phyloP scores from a whole-genome alignment of 2,888 invertebrate species.

The Melangyna quadrimaculata region DNA sequence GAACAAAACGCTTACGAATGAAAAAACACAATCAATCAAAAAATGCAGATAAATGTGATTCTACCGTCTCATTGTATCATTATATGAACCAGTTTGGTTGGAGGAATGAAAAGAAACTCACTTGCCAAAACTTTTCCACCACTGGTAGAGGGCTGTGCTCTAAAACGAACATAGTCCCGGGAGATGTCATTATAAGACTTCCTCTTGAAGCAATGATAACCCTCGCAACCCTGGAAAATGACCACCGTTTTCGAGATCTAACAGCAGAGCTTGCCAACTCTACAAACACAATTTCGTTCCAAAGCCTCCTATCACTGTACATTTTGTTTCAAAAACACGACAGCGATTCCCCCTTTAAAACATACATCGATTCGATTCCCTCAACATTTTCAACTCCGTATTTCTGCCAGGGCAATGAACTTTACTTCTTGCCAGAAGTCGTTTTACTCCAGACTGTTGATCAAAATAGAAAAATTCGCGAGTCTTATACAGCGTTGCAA shows the following conservation, averaged over 20 bases:
- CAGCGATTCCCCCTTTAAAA: conserved; percentile 83
- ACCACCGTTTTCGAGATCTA: conserved; percentile 82
- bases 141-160: conserved; percentile 90
- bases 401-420: conserved; percentile 84
- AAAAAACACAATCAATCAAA: conserved; percentile 19
- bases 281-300: conserved; percentile 83
- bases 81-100: conserved; percentile 81
- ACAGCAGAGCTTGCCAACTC: conserved; percentile 75
- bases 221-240: conserved; percentile 83
- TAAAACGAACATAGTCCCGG: conserved; percentile 82
- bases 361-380: conserved; percentile 88
- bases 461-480: conserved; percentile 82
- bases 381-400: conserved; percentile 85
- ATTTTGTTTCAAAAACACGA: conserved; percentile 86
- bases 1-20: conserved; percentile 53
- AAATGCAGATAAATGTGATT: not conserved
- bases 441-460: conserved; percentile 82
- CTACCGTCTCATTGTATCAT: conserved; percentile 70
- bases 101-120: conserved; percentile 83
- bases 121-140: conserved; percentile 83
- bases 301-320: conserved; percentile 88
- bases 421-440: conserved; percentile 83
- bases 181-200: conserved; percentile 84
- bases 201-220: conserved; percentile 84
- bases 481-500: conserved; percentile 74